Evolutionary conservation across 1,140 invertebrate species (phyloP), one percentile per base, ranked within the genome.

Genomic region (Phortica variegata): DNA sequence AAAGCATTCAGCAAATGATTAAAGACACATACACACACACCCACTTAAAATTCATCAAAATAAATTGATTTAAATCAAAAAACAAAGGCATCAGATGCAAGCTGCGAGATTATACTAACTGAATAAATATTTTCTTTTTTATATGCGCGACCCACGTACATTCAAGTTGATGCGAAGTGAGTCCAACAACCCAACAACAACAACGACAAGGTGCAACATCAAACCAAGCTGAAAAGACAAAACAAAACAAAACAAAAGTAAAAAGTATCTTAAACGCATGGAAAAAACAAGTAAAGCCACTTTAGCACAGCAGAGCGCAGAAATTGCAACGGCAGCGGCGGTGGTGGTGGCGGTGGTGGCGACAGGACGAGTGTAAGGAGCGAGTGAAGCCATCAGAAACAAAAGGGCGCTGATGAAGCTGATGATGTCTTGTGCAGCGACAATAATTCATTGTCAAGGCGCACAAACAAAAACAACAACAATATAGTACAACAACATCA

Each of bases 391-490:
- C 32, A n/a, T 34, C 32, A n/a, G 32, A 34, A 34, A 15, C 32
- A 9, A 34, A 34, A 34, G 13, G n/a, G 4, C 13, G 8, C 13
- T 34, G 13, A 34, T 34, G 32, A 34, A 8, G 13, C 32, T 41
- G 12, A 19, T 40, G 38, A 12, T 39, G 33, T 10, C 33, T 15
- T 34, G 33, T 26, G 32, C 12, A 34, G 54, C 54, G 54, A 65
- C 61, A 62, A 65, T 65, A 62, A 65, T 56, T 65, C 61, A 65
- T 65, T 65, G 61, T 65, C 61, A 65, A 62, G 61, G 61, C 62
- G 61, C 61, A 60, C 54, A 62, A 56, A 48, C 60, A 51, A 55
- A 52, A 44, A 60, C 47, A 52, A 61, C 52, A 56, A 61, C 49
- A 43, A 41, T 38, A 41, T 17, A 18, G 17, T 12, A 36, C 33